Conservation (phyloP, 2,888 invertebrate genomes). For the Pseudococcus viburni region DNA sequence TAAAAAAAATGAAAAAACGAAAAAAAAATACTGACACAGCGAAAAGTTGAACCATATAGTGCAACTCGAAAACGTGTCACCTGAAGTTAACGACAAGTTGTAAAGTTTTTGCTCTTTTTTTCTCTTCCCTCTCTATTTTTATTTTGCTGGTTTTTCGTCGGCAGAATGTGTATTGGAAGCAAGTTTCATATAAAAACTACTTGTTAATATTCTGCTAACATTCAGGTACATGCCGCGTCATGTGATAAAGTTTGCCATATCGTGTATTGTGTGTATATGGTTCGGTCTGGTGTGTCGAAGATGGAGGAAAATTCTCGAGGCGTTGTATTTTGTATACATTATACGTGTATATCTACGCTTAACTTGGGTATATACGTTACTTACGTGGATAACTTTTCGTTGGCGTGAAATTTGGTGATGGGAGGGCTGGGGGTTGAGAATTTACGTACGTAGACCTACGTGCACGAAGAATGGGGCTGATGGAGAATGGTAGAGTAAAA, state of each 20-base stretch:
- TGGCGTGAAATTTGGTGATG: too few species aligned
- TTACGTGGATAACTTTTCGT: too few species aligned
- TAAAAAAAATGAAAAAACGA: too few species aligned
- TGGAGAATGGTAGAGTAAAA: too few species aligned
- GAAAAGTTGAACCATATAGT: background rate
- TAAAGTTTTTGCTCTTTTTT: background rate
- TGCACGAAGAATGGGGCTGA: too few species aligned
- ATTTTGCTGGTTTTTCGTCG: background rate
- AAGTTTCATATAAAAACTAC: slow-evolving; percentile 6
- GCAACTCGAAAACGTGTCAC: background rate
- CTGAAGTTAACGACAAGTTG: slow-evolving; percentile 20
- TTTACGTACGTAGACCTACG: too few species aligned
- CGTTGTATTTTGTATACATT: too few species aligned
- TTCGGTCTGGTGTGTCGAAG: background rate
- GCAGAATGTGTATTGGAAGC: background rate
- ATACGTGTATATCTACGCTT: too few species aligned
- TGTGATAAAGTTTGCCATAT: background rate
- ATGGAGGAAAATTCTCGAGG: too few species aligned
- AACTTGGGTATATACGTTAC: too few species aligned
- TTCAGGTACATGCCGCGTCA: background rate
- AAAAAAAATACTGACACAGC: too few species aligned
- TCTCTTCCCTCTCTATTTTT: background rate
- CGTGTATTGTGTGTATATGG: background rate
- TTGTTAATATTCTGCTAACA: slow-evolving; percentile 19
- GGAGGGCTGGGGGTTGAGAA: too few species aligned